Evolutionary conservation across 2,797 vertebrate species (phyloP), one percentile per base, ranked within the genome.

Genomic region (Amblyopsis hoosieri): DNA sequence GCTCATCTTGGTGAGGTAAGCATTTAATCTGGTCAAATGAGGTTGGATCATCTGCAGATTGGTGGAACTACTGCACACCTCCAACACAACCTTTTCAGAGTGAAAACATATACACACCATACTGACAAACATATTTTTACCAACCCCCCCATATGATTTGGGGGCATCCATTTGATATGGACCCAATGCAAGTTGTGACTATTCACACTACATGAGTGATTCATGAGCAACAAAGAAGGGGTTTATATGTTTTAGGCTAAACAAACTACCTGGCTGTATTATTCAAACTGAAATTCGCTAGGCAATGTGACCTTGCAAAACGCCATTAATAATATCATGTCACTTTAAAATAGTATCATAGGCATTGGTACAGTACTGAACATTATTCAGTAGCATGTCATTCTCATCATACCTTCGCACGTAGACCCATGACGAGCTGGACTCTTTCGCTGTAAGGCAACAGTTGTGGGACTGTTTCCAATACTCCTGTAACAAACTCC

Each of bases 81-180:
- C 74, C 46, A 83, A 71, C 74, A 74, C 81, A 67, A 83, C 64
- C 81, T 85, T 68, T 58, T 57, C 8, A 1, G 45, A 60, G 14
- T 66, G n/a, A 15, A 31, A 10, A 59, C 54, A 54, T 37, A 57
- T 46, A 7, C 53, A 5, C 2, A 55, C 33, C 8, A 1, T 37
- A 37, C 0, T 37, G 33, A 37, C 6, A 37, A 1, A 17, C 17
- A 17, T 17, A 17, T 17, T 17, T 17, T 17, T 17, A 1, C 17
- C 17, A 17, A 1, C 17, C 17, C 19, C 19, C 19, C 19, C 19
- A 0, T 2, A 6, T 8, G 33, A 37, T 37, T 37, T 37, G 1
- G 6, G 4, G 33, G 33, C 33, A 37, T 37, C 33, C 33, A 37
- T 37, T 37, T 37, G 33, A 5, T 37, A 5, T 37, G 33, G 33